Base-by-base conservation (phyloP, 2,113 vertebrate species). In the Carlito syrichta region DNA sequence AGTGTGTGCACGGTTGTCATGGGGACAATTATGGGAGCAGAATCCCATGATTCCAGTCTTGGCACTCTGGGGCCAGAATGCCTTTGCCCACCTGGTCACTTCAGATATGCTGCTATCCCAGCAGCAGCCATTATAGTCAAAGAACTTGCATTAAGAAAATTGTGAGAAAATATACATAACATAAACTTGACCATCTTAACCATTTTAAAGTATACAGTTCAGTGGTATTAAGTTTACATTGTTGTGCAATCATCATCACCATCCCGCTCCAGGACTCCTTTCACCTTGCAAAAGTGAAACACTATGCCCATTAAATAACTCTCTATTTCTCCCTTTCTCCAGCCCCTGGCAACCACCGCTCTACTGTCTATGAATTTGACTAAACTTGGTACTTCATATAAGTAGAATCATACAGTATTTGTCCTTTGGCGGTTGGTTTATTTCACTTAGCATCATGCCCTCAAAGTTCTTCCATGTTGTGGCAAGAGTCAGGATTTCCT, bases 21-120 rank as follows among this genome's bases (percentile, higher is more conserved):
- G 54, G 73, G 56, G 30, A 66, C 69, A 81, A 0, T n/a, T n/a
- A 0, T 6, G 25, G 60, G 60, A 1, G 19, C 32, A 54, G 25
- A 30, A 56, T 62, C 78, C 89, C 32, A 6, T 23, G 56, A 25
- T 76, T n/a, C 40, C 76, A 35, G 48, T 23, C 14, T 35, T 43
- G 45, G 50, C 19, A 19, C 27, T 63, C 58, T 30, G 27, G n/a
- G 66, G 16, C 8, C 4, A 62, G 40, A 7, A 40, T 2, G 25
- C 5, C 77, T 88, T 69, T 58, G 38, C 38, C 69, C 69, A 27
- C 0, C 0, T 3, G 35, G n/a, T 20, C 27, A 45, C 23, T 50
- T 43, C 12, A 35, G 43, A 69, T 27, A 25, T 3, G 25, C 27
- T 94, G 35, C 7, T 45, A 9, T 22, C 22, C 23, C 6, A 76